phyloP scores from a whole-genome alignment of 2,797 vertebrate species.

The Micromesistius poutassou region DNA sequence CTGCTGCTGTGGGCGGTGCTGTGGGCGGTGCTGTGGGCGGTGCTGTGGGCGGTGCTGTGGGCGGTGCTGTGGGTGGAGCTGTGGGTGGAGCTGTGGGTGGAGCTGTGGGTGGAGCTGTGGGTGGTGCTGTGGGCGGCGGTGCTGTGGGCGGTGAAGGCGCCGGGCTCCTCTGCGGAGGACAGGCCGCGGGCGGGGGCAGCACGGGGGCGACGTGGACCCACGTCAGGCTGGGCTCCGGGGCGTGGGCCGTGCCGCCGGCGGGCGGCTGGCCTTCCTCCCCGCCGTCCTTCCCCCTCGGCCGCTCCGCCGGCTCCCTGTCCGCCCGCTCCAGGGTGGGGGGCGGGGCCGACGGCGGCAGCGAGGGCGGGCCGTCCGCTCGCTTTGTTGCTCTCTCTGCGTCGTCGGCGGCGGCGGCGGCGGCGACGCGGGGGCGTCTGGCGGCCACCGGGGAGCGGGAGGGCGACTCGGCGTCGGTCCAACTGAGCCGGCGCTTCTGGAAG shows the following conservation, averaged over 20 bases:
- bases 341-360: conserved; percentile 8
- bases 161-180: conserved; percentile 42
- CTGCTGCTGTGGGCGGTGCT: neutral
- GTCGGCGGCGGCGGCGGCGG: conserved; percentile 31
- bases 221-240: conserved; percentile 76
- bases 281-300: conserved; percentile 34
- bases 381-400: conserved; percentile 29
- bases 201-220: conserved; percentile 83
- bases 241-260: conserved; percentile 54
- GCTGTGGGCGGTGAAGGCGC: too few species aligned
- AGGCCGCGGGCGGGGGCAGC: conserved; percentile 70
- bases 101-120: too few species aligned
- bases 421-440: conserved; percentile 50
- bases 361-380: conserved; percentile 14
- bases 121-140: too few species aligned
- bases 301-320: conserved; percentile 22
- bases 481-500: conserved; percentile 72
- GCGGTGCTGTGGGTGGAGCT: too few species aligned
- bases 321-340: conserved; percentile 17
- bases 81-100: too few species aligned
- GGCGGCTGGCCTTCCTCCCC: conserved; percentile 32
- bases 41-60: too few species aligned
- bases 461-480: conserved; percentile 73
- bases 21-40: too few species aligned
- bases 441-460: conserved; percentile 51